A percentile compares a stretch with the other conserved stretches of the same genome.
These are phyloP conservation scores for Fistularia tabacaria DNA, from an alignment of 2,797 vertebrate species.

Conservation along the genomic window DNA sequence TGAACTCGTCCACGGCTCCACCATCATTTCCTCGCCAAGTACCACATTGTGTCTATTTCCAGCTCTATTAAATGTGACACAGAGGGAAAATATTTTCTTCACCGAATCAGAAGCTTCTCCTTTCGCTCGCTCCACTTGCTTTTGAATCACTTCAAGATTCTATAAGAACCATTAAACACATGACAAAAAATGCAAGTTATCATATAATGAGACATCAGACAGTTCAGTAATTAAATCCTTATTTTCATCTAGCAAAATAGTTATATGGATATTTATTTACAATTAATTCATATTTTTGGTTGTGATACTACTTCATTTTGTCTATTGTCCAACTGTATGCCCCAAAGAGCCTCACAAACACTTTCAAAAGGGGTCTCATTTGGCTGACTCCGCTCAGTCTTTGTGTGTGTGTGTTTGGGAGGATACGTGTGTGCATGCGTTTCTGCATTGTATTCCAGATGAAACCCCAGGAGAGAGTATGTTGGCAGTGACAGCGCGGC, in stretches of 20 bases:
- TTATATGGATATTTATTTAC: slow-evolving; percentile 11
- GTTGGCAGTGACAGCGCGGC: slow-evolving; percentile 56
- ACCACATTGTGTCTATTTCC: no score
- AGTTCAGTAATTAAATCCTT: background rate
- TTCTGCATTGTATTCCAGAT: slow-evolving; percentile 33
- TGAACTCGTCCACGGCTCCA: no score
- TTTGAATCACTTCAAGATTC: no score
- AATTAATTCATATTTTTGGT: slow-evolving; percentile 9
- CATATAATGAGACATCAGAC: background rate
- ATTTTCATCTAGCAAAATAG: slow-evolving; percentile 8
- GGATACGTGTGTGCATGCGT: slow-evolving; percentile 15
- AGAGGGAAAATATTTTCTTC: no score
- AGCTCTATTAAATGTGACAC: no score
- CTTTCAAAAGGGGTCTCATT: slow-evolving; percentile 19
- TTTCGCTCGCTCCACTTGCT: no score
- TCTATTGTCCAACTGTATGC: slow-evolving; percentile 7
- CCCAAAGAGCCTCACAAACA: slow-evolving; percentile 6
- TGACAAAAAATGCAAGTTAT: background rate
- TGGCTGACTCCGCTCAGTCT: slow-evolving; percentile 23
- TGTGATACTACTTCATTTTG: slow-evolving; percentile 21
- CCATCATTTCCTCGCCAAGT: no score
- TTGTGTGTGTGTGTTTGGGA: slow-evolving; percentile 11
- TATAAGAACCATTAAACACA: background rate
- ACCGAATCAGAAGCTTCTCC: no score
- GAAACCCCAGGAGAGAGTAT: slow-evolving; percentile 55